phyloP scores from a whole-genome alignment of 1,140 invertebrate species.

The Drosophila lowei region DNA sequence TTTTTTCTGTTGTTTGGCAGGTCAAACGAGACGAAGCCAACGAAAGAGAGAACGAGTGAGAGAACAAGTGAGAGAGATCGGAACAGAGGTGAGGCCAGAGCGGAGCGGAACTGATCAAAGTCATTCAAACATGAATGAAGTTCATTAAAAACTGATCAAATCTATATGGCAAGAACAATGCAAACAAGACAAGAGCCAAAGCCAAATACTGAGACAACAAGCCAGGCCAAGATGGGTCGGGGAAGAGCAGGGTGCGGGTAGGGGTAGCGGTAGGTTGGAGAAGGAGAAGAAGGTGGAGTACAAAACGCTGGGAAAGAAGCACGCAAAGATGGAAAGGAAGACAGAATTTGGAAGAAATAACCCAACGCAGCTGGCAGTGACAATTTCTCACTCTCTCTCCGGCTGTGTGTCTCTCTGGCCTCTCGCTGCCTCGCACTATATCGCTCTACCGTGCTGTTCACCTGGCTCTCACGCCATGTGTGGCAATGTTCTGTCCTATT shows the following conservation, averaged over 20 bases:
- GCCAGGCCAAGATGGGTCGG: slow-evolving; percentile 6
- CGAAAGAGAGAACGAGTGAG: background rate
- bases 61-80: background rate
- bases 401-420: background rate
- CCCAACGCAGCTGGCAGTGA: slow-evolving; percentile 38
- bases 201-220: slow-evolving; percentile 70
- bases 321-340: slow-evolving; percentile 5
- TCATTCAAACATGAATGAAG: slow-evolving; percentile 83
- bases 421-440: background rate
- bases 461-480: slow-evolving; percentile 55
- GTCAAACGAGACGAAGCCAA: background rate
- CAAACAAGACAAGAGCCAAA: slow-evolving; percentile 68
- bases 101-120: slow-evolving; percentile 82
- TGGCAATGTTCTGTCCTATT: slow-evolving; percentile 53
- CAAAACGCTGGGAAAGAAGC: slow-evolving; percentile 26
- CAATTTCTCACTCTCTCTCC: slow-evolving; percentile 30
- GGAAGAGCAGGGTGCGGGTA: background rate
- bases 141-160: slow-evolving; percentile 83
- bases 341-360: slow-evolving; percentile 23
- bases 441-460: background rate
- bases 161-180: slow-evolving; percentile 79
- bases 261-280: background rate
- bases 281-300: slow-evolving; percentile 5
- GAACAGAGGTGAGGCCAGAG: slow-evolving; percentile 46
- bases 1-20: slow-evolving; percentile 55